Base-by-base conservation (phyloP, 2,797 vertebrate species). In the Limnodromus scolopaceus region DNA sequence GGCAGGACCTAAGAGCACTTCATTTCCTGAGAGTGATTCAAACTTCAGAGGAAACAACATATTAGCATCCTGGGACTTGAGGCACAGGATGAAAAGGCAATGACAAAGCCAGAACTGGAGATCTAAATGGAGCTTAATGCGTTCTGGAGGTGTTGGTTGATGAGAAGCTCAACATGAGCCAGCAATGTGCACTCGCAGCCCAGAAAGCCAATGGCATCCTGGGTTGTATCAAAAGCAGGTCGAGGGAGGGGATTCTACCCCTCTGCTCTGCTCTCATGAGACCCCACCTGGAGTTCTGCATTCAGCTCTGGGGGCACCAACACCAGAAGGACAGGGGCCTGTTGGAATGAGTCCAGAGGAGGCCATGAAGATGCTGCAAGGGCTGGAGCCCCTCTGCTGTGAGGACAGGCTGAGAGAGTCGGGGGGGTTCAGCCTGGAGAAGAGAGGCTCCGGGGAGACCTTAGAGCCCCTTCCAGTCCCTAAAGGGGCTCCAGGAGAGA, bases 101-200 rank as follows among this genome's bases (percentile, higher is more conserved):
- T 12, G 60, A 27, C 14, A 30, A 63, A 55, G 9, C 9, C 57
- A 16, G 41, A 77, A n/a, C 38, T 3, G 4, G 28, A 64, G 55
- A 30, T 3, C n/a, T 3, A 1, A 28, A 16, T 0, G 2, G 43
- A n/a, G 53, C 66, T 43, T 6, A 23, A 6, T 2, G n/a, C 5
- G 2, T 12, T 51, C 69, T 16, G 46, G 14, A 43, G 61, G 61
- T 45, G 61, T 32, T 16, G 30, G 41, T 23, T 16, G 61, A 43
- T 23, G 41, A 45, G 61, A 43, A 32, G 39, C 30, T 45, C 39
- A 16, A 11, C 19, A 16, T 16, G 61, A 64, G 39, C 39, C 20
- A 43, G 14, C 61, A 45, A 43, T 23, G 39, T 43, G 30, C 14
- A 3, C 41, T 64, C 10, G 7, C 41, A 32, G 61, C 19, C 41